Evolutionary conservation across 2,888 invertebrate genomes (phyloP).

Genomic region (Mystacides longicornis): DNA sequence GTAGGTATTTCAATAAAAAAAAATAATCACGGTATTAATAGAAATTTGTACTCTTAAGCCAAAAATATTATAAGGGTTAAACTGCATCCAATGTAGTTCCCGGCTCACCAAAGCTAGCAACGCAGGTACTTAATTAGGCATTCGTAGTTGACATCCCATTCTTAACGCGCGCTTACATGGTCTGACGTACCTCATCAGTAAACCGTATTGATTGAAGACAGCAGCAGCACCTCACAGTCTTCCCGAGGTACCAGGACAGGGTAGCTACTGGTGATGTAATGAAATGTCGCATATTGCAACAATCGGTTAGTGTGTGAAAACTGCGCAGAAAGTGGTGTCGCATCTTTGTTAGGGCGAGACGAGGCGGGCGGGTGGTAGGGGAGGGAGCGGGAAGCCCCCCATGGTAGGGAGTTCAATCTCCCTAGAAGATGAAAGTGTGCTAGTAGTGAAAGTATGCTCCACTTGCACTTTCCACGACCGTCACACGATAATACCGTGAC

Average conservation of each 20-base stretch:
- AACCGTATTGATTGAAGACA: no score
- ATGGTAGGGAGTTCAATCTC: not conserved
- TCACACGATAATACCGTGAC: constrained; percentile 7
- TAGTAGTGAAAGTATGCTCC: constrained; percentile 25
- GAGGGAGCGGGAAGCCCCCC: constrained; percentile 8
- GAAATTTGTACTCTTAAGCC: no score
- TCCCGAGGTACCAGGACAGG: not conserved
- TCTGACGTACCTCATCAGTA: no score
- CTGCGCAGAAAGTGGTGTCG: constrained; percentile 19
- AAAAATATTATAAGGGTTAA: no score
- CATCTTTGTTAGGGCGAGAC: constrained; percentile 4
- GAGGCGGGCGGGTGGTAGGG: not conserved
- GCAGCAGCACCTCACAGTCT: not conserved
- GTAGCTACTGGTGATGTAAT: no score
- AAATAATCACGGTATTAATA: no score
- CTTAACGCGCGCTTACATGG: no score
- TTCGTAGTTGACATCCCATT: no score
- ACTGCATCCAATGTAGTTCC: no score
- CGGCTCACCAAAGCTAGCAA: no score
- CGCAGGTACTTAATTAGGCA: no score
- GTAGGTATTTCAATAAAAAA: no score
- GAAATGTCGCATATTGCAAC: constrained; percentile 15
- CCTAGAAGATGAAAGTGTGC: constrained; percentile 23
- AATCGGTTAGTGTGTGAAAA: constrained; percentile 12
- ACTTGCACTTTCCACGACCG: constrained; percentile 25